phyloP scores from a whole-genome alignment of 2,113 vertebrate species.

The Rhea pennata region DNA sequence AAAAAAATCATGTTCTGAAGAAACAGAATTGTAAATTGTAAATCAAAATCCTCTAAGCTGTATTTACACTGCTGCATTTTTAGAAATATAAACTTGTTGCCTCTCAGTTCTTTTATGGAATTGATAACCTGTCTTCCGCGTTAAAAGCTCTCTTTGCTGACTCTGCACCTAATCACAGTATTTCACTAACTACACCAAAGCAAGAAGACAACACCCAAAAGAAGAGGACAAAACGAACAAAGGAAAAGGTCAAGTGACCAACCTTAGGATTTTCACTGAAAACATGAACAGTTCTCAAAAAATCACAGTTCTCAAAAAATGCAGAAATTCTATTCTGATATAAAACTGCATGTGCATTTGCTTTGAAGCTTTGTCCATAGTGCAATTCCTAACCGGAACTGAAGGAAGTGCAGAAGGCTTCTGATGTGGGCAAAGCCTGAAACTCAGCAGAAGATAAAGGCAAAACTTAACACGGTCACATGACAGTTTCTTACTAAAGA shows the following conservation, averaged over 20 bases:
- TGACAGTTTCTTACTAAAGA: neutral
- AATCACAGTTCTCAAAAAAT: neutral
- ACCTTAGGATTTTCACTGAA: neutral
- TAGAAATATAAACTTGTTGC: neutral
- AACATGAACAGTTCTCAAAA: neutral
- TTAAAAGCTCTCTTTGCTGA: neutral
- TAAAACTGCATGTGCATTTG: neutral
- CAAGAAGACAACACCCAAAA: neutral
- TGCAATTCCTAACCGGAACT: neutral
- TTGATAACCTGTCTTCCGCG: neutral
- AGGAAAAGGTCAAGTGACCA: neutral
- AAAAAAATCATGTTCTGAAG: neutral
- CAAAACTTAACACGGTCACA: neutral
- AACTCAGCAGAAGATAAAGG: neutral
- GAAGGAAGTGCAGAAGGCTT: neutral
- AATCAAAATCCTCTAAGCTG: too few relatives aligned
- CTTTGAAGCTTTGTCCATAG: neutral
- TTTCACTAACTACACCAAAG: neutral
- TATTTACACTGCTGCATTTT: neutral
- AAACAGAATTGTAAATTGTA: too few relatives aligned
- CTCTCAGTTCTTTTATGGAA: neutral
- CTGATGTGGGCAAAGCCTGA: neutral
- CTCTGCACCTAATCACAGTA: neutral
- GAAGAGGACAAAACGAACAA: neutral
- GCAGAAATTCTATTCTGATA: neutral